Percentiles rank a stretch among this genome's conserved stretches.
phyloP scores from a whole-genome alignment of 2,797 vertebrate species.

The Phoebastria nigripes region DNA sequence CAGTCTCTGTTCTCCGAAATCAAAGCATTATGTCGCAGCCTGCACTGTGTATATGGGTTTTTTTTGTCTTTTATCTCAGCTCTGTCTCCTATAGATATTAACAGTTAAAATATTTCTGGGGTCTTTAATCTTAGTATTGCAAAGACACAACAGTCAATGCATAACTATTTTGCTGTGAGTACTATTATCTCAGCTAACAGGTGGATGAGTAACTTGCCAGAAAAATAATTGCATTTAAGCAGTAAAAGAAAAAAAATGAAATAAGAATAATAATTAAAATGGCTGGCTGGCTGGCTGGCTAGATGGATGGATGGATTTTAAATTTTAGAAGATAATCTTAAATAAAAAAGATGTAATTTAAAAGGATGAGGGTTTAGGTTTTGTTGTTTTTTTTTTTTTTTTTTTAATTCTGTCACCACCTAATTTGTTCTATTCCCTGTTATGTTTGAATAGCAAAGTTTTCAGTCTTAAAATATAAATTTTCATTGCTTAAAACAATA shows the following conservation, averaged over 20 bases:
- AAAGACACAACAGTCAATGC: not conserved
- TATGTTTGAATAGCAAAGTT: not conserved
- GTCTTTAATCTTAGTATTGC: not conserved
- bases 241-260: not conserved
- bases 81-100: not conserved
- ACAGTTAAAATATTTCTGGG: not conserved
- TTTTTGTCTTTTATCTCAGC: not conserved
- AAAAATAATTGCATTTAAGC: not conserved
- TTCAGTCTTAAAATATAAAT: not conserved
- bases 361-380: not conserved
- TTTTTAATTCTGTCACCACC: not conserved
- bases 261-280: not conserved
- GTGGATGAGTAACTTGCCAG: not conserved
- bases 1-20: not conserved
- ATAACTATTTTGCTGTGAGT: not conserved
- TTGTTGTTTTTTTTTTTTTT: not conserved
- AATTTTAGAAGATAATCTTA: not conserved
- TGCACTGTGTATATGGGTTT: not conserved
- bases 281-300: rapidly evolving
- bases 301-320: not conserved
- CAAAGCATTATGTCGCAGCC: not conserved
- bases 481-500: not conserved
- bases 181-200: not conserved
- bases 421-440: not conserved
- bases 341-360: not conserved